A percentile compares a stretch with the other conserved stretches of the same genome.
phyloP scores from a whole-genome alignment of 2,888 invertebrate genomes.

The Nomada fabriciana region DNA sequence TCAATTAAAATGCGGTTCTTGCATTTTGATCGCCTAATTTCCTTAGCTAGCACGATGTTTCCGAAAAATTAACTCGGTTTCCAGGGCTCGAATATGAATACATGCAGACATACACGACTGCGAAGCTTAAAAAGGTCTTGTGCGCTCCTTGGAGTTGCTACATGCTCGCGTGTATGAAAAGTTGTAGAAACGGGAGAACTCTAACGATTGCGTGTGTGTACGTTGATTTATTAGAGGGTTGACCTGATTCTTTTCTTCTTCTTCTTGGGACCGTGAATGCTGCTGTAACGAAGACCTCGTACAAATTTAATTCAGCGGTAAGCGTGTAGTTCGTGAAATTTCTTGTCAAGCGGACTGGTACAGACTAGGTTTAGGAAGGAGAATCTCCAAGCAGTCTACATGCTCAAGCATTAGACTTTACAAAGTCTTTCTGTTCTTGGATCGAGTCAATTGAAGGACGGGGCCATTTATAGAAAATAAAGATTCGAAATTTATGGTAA shows the following conservation, averaged over 20 bases:
- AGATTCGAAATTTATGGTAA: neutral
- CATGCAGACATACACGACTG: neutral
- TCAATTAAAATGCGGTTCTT: slow-evolving; percentile 28
- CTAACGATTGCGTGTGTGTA: neutral
- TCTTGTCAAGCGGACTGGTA: slow-evolving; percentile 8
- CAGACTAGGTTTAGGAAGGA: neutral
- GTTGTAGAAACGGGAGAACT: slow-evolving; percentile 26
- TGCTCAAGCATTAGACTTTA: neutral
- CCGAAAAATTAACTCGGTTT: slow-evolving; percentile 34
- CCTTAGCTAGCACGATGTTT: slow-evolving; percentile 9
- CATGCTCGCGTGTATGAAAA: slow-evolving; percentile 10
- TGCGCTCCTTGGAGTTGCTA: slow-evolving; percentile 4
- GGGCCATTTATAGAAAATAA: neutral
- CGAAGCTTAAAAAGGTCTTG: neutral
- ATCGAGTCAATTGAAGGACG: neutral
- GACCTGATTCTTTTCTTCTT: slow-evolving; percentile 36
- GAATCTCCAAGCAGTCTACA: neutral
- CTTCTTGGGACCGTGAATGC: neutral
- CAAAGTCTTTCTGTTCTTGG: neutral
- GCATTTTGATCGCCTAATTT: slow-evolving; percentile 37
- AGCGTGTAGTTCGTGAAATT: slow-evolving; percentile 5
- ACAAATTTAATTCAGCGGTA: slow-evolving; percentile 21
- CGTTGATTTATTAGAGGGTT: slow-evolving; percentile 24
- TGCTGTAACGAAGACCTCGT: neutral
- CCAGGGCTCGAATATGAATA: slow-evolving; percentile 20